Percentiles rank a stretch among this genome's conserved stretches.
Conservation (phyloP, 1,140 invertebrate species). For the Planococcus citri region DNA sequence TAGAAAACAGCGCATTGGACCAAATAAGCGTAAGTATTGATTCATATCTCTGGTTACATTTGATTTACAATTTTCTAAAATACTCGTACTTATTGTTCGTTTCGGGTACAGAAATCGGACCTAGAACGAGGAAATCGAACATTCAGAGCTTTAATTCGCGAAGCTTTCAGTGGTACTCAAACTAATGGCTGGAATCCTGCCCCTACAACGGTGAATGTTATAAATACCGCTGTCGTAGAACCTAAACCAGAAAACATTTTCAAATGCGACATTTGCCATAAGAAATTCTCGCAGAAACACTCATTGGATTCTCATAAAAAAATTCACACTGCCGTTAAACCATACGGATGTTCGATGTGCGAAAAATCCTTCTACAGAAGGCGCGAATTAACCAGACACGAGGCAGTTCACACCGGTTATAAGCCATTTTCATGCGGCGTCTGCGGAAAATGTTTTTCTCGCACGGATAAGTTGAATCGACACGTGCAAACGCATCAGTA, state of each 20-base stretch:
- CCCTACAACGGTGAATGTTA: neutral
- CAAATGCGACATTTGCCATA: constrained; percentile 35
- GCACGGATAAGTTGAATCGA: constrained; percentile 29
- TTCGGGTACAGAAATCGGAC: constrained; percentile 6
- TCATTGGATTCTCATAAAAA: constrained; percentile 9
- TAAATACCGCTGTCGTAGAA: neutral
- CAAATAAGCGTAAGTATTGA: constrained; percentile 12
- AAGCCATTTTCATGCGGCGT: constrained; percentile 30
- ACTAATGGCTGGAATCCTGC: neutral
- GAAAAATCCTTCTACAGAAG: constrained; percentile 20
- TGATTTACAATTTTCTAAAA: neutral
- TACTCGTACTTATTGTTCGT: neutral
- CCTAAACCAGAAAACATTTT: constrained; percentile 32
- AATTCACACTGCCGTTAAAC: constrained; percentile 18
- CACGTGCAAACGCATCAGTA: constrained; percentile 23
- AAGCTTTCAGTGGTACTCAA: constrained; percentile 16
- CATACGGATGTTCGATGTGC: constrained; percentile 12
- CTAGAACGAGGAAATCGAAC: constrained; percentile 19
- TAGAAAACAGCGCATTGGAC: neutral
- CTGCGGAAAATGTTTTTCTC: constrained; percentile 29
- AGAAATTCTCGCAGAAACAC: neutral
- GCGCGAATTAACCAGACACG: constrained; percentile 30
- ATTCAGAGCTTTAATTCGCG: constrained; percentile 8
- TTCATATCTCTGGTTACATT: neutral
- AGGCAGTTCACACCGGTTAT: constrained; percentile 36